Evolutionary conservation across 2,113 vertebrate species (phyloP).

Genomic region (Haplochromis burtoni): DNA sequence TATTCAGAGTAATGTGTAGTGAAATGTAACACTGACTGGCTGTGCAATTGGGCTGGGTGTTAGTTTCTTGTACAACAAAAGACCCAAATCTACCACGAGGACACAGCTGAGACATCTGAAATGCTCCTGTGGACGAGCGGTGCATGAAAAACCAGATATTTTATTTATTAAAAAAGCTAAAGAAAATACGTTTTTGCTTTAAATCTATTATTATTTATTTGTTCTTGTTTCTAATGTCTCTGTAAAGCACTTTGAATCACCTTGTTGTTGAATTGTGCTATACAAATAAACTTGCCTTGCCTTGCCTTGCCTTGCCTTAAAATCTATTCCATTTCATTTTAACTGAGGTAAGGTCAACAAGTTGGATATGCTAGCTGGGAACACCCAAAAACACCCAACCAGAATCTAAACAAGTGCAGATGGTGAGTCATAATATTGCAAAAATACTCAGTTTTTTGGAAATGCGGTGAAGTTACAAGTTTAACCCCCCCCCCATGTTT

Average conservation of each 20-base stretch:
- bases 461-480: background rate
- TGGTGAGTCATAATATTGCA: background rate
- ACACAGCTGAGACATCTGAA: background rate
- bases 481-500: background rate
- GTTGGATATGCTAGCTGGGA: background rate
- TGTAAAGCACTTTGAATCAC: no score
- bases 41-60: background rate
- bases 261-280: no score
- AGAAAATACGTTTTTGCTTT: background rate
- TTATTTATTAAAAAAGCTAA: background rate
- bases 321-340: background rate
- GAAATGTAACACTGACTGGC: constrained; percentile 47
- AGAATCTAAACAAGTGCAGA: background rate
- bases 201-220: background rate
- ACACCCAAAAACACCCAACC: background rate
- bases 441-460: background rate
- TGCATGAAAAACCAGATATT: background rate
- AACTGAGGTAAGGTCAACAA: background rate
- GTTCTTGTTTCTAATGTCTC: no score
- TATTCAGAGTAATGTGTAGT: constrained; percentile 30
- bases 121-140: background rate
- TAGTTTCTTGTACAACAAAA: constrained; percentile 41
- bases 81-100: background rate
- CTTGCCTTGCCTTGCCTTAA: no score
- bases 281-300: no score